A percentile compares a stretch with the other conserved stretches of the same genome.
phyloP scores from a whole-genome alignment of 2,888 invertebrate genomes.

The Nowickia ferox region DNA sequence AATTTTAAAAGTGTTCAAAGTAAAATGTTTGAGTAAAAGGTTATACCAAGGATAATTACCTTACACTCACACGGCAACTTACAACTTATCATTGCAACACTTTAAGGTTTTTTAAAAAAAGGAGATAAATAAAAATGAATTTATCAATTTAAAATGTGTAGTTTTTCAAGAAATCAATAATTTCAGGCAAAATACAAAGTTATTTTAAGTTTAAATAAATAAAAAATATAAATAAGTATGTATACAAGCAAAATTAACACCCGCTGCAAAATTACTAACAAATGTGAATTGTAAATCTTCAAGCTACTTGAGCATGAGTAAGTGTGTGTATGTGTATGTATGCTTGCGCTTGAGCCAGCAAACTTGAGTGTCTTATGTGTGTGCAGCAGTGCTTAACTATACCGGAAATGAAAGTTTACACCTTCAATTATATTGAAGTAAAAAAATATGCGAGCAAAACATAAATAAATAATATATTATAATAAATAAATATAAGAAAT shows the following conservation, averaged over 20 bases:
- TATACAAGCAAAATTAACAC: not conserved
- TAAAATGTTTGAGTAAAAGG: constrained; percentile 44
- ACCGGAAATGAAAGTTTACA: constrained; percentile 61
- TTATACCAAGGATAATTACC: constrained; percentile 67
- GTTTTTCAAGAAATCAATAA: no score
- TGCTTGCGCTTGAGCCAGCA: not conserved
- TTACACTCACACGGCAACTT: constrained; percentile 27
- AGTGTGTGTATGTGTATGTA: not conserved
- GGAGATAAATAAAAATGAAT: no score
- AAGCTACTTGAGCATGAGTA: not conserved
- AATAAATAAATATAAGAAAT: not conserved
- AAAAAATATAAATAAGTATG: not conserved
- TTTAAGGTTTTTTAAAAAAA: not conserved
- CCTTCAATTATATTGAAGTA: constrained; percentile 44
- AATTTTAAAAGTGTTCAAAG: constrained; percentile 12
- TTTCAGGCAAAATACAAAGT: not conserved
- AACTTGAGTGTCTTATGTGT: constrained; percentile 17
- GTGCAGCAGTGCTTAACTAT: not conserved
- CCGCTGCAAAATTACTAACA: constrained; percentile 11
- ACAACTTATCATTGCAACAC: not conserved
- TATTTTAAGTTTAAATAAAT: not conserved
- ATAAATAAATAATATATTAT: not conserved
- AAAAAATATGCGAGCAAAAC: not conserved
- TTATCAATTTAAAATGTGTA: no score
- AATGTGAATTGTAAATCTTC: constrained; percentile 1